A percentile compares a stretch with the other conserved stretches of the same genome.
These are phyloP conservation scores for Congeria kusceri DNA, from an alignment of 2,888 invertebrate genomes.

Conservation along the genomic window DNA sequence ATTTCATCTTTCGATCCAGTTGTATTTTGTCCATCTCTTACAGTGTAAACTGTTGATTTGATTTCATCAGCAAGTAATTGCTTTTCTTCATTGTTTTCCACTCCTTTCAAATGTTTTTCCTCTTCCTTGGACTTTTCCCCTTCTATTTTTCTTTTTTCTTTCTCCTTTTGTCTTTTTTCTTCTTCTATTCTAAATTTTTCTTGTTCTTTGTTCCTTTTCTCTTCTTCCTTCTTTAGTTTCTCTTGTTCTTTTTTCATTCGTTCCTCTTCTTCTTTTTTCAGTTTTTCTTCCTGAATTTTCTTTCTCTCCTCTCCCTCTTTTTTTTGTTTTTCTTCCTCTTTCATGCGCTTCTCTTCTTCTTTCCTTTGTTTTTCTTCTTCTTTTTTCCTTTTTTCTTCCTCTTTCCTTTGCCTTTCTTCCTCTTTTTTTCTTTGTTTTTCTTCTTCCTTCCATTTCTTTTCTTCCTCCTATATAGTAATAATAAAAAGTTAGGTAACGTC, in stretches of 20 bases:
- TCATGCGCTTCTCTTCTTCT: slow-evolving; percentile 55
- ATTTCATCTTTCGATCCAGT: slow-evolving; percentile 20
- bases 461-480: slow-evolving; percentile 44
- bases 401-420: slow-evolving; percentile 48
- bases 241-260: slow-evolving; percentile 33
- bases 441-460: slow-evolving; percentile 60
- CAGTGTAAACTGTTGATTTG: not conserved
- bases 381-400: slow-evolving; percentile 59
- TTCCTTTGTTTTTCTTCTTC: slow-evolving; percentile 58
- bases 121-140: slow-evolving; percentile 41
- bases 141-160: slow-evolving; percentile 56
- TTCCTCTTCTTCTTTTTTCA: slow-evolving; percentile 45
- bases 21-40: slow-evolving; percentile 19
- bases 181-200: slow-evolving; percentile 35
- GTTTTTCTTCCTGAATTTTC: slow-evolving; percentile 44
- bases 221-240: slow-evolving; percentile 39
- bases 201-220: slow-evolving; percentile 44
- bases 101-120: slow-evolving; percentile 48
- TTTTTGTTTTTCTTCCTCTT: slow-evolving; percentile 50
- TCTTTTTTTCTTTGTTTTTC: slow-evolving; percentile 53
- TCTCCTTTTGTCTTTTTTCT: slow-evolving; percentile 29
- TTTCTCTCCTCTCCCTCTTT: slow-evolving; percentile 52
- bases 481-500: not conserved
- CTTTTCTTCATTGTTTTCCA: not conserved
- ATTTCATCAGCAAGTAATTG: too few species aligned